Evolutionary conservation across 2,888 invertebrate genomes (phyloP).

Genomic region (Marronus borbonicus): DNA sequence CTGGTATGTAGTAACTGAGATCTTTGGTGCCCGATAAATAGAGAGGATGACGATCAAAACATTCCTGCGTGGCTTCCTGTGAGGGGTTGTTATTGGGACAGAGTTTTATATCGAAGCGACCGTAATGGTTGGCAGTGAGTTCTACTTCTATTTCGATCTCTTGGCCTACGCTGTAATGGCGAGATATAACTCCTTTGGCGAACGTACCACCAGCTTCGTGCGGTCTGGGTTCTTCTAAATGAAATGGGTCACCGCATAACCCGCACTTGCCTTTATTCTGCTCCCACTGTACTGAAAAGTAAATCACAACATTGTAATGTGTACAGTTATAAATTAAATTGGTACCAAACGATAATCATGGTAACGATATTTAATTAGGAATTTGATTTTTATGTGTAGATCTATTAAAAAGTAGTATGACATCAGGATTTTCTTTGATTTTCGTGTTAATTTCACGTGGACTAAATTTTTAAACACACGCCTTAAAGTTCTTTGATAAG

Average conservation of each 20-base stretch:
- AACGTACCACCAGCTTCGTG: slow-evolving; percentile 92
- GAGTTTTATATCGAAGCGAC: slow-evolving; percentile 87
- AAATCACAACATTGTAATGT: background rate
- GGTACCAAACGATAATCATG: too few species aligned
- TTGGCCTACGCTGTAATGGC: slow-evolving; percentile 89
- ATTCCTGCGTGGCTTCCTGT: slow-evolving; percentile 85
- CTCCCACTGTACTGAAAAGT: slow-evolving; percentile 84
- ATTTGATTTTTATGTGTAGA: too few species aligned
- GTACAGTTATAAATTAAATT: too few species aligned
- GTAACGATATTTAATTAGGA: too few species aligned
- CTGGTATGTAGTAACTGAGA: slow-evolving; percentile 80
- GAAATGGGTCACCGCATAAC: slow-evolving; percentile 90
- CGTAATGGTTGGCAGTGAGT: slow-evolving; percentile 91
- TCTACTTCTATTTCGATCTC: slow-evolving; percentile 90
- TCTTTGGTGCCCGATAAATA: slow-evolving; percentile 82
- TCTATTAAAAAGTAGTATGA: too few species aligned
- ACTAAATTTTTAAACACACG: too few species aligned
- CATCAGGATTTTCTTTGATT: too few species aligned
- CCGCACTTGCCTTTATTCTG: slow-evolving; percentile 91
- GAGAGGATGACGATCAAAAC: slow-evolving; percentile 86
- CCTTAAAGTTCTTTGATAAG: too few species aligned
- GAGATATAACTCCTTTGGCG: slow-evolving; percentile 87
- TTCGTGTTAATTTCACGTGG: too few species aligned
- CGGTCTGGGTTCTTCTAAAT: slow-evolving; percentile 81
- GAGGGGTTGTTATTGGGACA: slow-evolving; percentile 89